Evolutionary conservation across 1,140 invertebrate genomes (phyloP).

Genomic region (Drosophila elegans): DNA sequence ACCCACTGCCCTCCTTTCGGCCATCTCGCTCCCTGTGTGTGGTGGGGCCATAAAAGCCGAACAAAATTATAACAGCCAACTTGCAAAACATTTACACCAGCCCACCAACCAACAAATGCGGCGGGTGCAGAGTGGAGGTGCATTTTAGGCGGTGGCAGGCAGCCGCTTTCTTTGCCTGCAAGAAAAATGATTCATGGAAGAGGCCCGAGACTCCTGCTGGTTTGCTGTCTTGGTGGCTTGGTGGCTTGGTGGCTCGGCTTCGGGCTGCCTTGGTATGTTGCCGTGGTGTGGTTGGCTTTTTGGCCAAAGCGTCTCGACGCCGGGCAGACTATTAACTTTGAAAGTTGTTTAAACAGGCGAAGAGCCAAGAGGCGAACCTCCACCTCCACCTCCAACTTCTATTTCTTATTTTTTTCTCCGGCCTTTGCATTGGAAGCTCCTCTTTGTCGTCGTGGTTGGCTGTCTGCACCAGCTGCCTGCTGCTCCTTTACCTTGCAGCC

Average conservation of each 20-base stretch:
- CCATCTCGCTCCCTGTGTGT: slow-evolving; percentile 34
- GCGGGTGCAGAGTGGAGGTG: slow-evolving; percentile 16
- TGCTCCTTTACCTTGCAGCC: slow-evolving; percentile 70
- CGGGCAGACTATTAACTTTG: slow-evolving; percentile 83
- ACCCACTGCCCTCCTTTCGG: slow-evolving; percentile 22
- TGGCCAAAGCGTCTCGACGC: slow-evolving; percentile 72
- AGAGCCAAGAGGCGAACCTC: slow-evolving; percentile 68
- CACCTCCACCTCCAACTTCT: slow-evolving; percentile 82
- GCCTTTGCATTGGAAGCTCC: slow-evolving; percentile 69
- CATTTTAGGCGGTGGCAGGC: slow-evolving; percentile 43
- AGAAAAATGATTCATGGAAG: slow-evolving; percentile 76
- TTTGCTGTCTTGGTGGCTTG: slow-evolving; percentile 44
- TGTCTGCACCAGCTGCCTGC: slow-evolving; percentile 62
- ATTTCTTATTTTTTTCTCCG: slow-evolving; percentile 56
- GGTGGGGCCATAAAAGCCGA: slow-evolving; percentile 57
- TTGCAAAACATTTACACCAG: slow-evolving; percentile 78
- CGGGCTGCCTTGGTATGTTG: slow-evolving; percentile 29
- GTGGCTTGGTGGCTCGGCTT: slow-evolving; percentile 43
- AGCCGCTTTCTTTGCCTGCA: slow-evolving; percentile 62
- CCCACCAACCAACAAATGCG: slow-evolving; percentile 33
- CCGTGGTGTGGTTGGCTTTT: slow-evolving; percentile 45
- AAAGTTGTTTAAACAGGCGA: slow-evolving; percentile 82
- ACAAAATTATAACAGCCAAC: slow-evolving; percentile 73
- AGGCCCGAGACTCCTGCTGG: slow-evolving; percentile 68
- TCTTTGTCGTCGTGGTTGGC: slow-evolving; percentile 63